Evolutionary conservation across 2,888 invertebrate genomes (phyloP).

Genomic region (Hoplodrina blanda): DNA sequence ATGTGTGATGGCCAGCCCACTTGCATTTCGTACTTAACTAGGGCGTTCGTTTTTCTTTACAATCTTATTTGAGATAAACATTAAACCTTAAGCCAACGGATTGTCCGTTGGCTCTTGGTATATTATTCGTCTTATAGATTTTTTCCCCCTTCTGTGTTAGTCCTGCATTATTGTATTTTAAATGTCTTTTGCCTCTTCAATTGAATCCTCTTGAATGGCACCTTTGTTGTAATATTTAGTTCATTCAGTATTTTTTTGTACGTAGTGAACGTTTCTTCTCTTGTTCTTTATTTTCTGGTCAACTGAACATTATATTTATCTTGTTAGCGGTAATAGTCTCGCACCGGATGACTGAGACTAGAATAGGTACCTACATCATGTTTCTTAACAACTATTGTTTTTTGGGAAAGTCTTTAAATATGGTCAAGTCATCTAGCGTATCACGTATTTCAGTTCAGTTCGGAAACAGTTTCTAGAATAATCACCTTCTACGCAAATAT

Average conservation of each 20-base stretch:
- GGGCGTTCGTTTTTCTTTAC: background rate
- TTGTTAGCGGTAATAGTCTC: background rate
- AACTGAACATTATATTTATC: constrained; percentile 24
- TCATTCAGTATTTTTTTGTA: constrained; percentile 34
- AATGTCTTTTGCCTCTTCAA: constrained; percentile 2
- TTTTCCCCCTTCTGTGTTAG: background rate
- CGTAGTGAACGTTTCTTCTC: constrained; percentile 4
- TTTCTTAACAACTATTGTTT: background rate
- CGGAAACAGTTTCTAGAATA: constrained; percentile 7
- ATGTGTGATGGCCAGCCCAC: background rate
- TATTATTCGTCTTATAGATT: no score
- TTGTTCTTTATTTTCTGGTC: constrained; percentile 26
- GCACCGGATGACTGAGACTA: constrained; percentile 14
- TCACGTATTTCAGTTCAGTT: background rate
- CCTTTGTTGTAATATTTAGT: constrained; percentile 29
- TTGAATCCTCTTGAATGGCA: constrained; percentile 21
- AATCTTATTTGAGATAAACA: background rate
- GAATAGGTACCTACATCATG: background rate
- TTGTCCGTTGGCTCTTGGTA: no score
- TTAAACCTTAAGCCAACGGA: background rate
- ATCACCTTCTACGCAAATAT: constrained; percentile 28
- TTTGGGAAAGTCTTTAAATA: background rate
- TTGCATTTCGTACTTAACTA: background rate
- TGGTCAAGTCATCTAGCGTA: background rate
- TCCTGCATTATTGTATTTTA: background rate